Evolutionary conservation across 2,888 invertebrate genomes (phyloP).

Genomic region (Cerastis leucographa): DNA sequence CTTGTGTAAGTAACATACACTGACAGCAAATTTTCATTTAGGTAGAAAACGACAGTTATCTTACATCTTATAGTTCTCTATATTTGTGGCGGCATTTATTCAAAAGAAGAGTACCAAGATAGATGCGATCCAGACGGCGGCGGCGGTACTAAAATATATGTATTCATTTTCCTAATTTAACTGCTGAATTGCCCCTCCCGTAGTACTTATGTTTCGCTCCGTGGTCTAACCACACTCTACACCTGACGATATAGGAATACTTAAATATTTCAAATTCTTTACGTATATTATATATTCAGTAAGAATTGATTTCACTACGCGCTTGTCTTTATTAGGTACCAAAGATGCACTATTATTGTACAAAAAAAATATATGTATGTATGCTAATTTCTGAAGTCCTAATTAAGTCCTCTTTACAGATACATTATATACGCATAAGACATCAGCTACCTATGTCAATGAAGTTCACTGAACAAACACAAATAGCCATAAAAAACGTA

Average conservation of each 20-base stretch:
- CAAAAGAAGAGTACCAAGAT: neutral
- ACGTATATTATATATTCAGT: neutral
- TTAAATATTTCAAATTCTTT: neutral
- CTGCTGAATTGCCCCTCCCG: neutral
- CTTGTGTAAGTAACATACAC: conserved; percentile 38
- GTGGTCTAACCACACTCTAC: neutral
- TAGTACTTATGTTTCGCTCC: neutral
- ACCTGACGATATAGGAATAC: neutral
- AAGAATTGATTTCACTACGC: no score
- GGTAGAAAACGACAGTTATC: neutral
- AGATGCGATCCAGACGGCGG: neutral
- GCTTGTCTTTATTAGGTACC: neutral
- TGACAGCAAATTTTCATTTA: conserved; percentile 10
- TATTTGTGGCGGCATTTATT: neutral
- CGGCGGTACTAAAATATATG: neutral
- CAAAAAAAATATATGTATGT: neutral
- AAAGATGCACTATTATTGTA: neutral
- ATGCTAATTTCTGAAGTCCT: neutral
- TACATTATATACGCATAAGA: neutral
- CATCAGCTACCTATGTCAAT: conserved; percentile 28
- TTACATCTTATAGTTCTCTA: neutral
- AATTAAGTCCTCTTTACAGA: neutral
- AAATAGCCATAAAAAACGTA: conserved; percentile 55
- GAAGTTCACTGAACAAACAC: conserved; percentile 34
- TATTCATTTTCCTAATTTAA: conserved; percentile 8